Percentiles rank a stretch among this genome's conserved stretches.
Conservation (phyloP, 2,797 vertebrate genomes). For the Melopsittacus undulatus region DNA sequence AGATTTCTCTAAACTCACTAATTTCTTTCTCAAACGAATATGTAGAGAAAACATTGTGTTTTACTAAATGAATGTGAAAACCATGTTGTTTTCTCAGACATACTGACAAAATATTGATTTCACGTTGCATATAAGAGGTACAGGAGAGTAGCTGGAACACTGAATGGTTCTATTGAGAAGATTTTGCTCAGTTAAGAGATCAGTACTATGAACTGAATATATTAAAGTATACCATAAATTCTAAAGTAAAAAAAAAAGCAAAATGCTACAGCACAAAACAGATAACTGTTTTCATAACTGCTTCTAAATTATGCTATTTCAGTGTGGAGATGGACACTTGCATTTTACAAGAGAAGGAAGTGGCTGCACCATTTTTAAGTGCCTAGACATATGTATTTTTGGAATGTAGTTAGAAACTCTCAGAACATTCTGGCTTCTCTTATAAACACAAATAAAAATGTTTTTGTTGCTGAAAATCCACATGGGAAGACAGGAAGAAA, state of each 20-base stretch:
- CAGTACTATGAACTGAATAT: background rate
- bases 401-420: background rate
- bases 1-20: background rate
- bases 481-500: background rate
- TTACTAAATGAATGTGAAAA: background rate
- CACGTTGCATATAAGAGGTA: background rate
- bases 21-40: background rate
- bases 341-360: background rate
- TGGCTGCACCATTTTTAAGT: background rate
- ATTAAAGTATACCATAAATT: background rate
- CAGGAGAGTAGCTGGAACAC: background rate
- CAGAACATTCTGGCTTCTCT: background rate
- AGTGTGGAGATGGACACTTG: background rate
- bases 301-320: background rate
- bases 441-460: background rate
- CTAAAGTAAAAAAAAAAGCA: background rate
- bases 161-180: background rate
- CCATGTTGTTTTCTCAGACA: background rate
- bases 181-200: background rate
- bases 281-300: background rate
- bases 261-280: background rate
- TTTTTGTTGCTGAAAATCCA: background rate
- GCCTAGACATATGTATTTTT: background rate
- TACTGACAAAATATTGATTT: background rate
- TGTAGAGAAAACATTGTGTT: background rate